These are phyloP conservation scores for Mongoloraphidia duomilia DNA, from an alignment of 2,888 invertebrate genomes.

Conservation along the genomic window DNA sequence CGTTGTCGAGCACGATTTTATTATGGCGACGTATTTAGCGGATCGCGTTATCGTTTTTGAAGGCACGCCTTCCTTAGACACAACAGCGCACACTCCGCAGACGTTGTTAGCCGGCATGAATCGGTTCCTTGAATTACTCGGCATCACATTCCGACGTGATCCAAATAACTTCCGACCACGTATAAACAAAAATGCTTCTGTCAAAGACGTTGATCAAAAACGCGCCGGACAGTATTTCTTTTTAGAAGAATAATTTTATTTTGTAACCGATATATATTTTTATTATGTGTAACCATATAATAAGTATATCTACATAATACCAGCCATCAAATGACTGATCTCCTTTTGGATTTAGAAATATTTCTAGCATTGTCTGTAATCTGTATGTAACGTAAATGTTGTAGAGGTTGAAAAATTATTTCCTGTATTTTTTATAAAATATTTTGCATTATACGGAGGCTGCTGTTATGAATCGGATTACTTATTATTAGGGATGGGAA, in stretches of 20 bases:
- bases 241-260: conserved; percentile 67
- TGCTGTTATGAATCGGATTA: too few species aligned
- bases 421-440: too few species aligned
- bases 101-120: conserved; percentile 96
- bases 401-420: too few species aligned
- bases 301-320: too few species aligned
- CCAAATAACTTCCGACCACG: conserved; percentile 97
- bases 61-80: conserved; percentile 78
- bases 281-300: too few species aligned
- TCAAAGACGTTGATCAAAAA: conserved; percentile 97
- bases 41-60: conserved; percentile 98
- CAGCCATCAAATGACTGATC: too few species aligned
- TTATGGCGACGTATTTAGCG: conserved; percentile 98
- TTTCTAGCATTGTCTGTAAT: too few species aligned
- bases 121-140: conserved; percentile 82
- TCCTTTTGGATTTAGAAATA: too few species aligned
- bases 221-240: conserved; percentile 97
- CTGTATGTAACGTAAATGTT: too few species aligned
- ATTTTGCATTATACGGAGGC: too few species aligned
- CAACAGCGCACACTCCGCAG: conserved; percentile 83
- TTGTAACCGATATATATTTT: neutral
- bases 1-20: conserved; percentile 99
- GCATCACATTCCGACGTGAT: conserved; percentile 96
- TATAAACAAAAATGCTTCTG: conserved; percentile 92
- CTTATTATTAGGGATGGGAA: too few species aligned